phyloP scores from a whole-genome alignment of 1,140 invertebrate genomes.

The Coelopa frigida region DNA sequence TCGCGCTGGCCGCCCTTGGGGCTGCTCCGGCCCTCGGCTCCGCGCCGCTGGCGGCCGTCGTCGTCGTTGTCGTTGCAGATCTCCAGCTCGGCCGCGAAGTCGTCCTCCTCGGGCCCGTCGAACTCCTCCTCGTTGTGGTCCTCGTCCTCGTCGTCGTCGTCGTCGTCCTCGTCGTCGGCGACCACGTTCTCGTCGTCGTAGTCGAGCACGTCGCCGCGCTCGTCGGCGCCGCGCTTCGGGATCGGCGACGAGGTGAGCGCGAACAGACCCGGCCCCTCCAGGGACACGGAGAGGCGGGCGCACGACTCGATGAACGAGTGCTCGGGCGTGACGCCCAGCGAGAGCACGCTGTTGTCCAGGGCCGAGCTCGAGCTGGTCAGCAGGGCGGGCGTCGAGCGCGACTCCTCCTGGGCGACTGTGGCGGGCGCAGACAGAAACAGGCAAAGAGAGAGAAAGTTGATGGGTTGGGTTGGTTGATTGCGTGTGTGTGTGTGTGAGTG shows the following conservation, averaged over 20 bases:
- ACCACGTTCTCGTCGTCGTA: slow-evolving; percentile 3
- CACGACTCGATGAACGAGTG: slow-evolving; percentile 78
- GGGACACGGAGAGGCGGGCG: slow-evolving; percentile 73
- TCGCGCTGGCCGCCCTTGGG: neutral
- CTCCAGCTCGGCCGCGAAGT: slow-evolving; percentile 10
- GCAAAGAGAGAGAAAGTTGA: slow-evolving; percentile 4
- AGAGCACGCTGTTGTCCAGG: slow-evolving; percentile 48
- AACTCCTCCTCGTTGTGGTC: slow-evolving; percentile 10
- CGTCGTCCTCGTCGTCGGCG: slow-evolving; percentile 19
- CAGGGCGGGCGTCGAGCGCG: slow-evolving; percentile 74
- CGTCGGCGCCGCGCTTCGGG: slow-evolving; percentile 32
- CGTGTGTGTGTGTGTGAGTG: too few species aligned
- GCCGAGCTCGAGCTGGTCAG: slow-evolving; percentile 56
- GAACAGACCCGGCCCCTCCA: slow-evolving; percentile 55
- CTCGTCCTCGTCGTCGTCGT: slow-evolving; percentile 33
- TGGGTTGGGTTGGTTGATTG: too few species aligned
- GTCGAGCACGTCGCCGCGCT: slow-evolving; percentile 17
- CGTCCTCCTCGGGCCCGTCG: neutral
- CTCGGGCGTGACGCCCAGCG: slow-evolving; percentile 73
- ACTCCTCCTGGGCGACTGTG: slow-evolving; percentile 62
- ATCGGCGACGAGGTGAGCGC: slow-evolving; percentile 38
- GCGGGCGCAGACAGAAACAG: slow-evolving; percentile 3
- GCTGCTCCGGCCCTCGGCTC: slow-evolving; percentile 14
- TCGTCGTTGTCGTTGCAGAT: slow-evolving; percentile 7
- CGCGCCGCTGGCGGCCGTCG: slow-evolving; percentile 14